phyloP scores from a whole-genome alignment of 2,888 invertebrate species.

The Venustoraphidia nigricollis region DNA sequence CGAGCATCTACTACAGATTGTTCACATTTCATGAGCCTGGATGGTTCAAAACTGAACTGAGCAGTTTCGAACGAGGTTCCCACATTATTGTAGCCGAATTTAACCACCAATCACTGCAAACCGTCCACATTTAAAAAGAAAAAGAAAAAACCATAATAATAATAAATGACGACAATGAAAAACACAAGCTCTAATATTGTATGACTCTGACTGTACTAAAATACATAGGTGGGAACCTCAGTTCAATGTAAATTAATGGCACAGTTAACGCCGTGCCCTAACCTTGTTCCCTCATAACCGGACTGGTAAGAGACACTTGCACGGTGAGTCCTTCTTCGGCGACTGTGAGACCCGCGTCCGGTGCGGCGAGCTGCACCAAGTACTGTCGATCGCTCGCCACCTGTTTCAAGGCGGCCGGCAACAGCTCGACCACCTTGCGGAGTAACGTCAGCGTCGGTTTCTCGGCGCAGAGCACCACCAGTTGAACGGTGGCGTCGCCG shows the following conservation, averaged over 20 bases:
- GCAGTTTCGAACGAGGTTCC: no score
- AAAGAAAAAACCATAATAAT: no score
- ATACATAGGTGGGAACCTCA: no score
- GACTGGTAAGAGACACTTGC: conserved; percentile 82
- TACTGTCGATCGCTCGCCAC: conserved; percentile 63
- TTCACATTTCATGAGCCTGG: conserved; percentile 9
- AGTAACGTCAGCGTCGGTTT: conserved; percentile 81
- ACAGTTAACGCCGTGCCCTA: conserved; percentile 16
- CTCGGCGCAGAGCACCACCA: conserved; percentile 89
- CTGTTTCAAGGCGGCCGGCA: conserved; percentile 62
- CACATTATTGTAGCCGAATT: no score
- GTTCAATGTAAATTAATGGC: background rate
- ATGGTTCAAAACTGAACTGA: background rate
- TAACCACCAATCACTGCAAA: no score
- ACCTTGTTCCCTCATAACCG: conserved; percentile 78
- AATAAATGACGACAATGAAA: no score
- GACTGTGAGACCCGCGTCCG: conserved; percentile 73
- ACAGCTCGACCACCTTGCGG: conserved; percentile 69
- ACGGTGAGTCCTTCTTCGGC: conserved; percentile 66
- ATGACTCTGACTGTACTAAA: no score
- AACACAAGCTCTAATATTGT: no score
- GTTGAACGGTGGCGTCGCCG: conserved; percentile 77
- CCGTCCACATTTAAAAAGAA: no score
- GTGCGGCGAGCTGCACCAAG: conserved; percentile 68
- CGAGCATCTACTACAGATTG: conserved; percentile 6